Evolutionary conservation across 30 jellyfish, hydroid and myxozoan genomes (phyloP).

Genomic region (Aurelia coerulea): DNA sequence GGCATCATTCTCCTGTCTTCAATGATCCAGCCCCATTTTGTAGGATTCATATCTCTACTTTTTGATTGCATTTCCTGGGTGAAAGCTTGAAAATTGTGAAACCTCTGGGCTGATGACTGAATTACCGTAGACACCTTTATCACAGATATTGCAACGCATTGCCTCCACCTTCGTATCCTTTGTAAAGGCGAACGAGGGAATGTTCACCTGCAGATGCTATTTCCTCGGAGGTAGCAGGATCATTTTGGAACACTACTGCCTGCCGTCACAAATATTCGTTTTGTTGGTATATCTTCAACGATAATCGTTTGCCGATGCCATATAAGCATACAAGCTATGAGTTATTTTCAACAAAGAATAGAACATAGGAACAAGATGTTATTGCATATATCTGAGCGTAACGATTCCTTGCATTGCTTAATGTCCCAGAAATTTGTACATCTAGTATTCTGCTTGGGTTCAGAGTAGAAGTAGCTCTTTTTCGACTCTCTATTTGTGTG

Average conservation of each 20-base stretch:
- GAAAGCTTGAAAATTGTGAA: constrained; percentile 49
- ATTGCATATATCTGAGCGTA: background rate
- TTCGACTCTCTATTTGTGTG: background rate
- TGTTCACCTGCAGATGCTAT: background rate
- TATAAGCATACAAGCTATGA: constrained; percentile 17
- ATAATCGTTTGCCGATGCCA: constrained; percentile 32
- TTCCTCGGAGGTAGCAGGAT: too few species aligned
- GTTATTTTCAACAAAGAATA: background rate
- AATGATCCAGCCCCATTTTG: too few species aligned
- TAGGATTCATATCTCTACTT: constrained; percentile 52
- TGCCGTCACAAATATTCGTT: too few species aligned
- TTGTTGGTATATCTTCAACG: background rate
- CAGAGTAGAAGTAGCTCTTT: constrained; percentile 46
- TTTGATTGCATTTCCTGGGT: constrained; percentile 52
- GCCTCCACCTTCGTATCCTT: constrained; percentile 44
- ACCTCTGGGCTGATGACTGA: constrained; percentile 51
- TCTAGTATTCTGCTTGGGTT: constrained; percentile 50
- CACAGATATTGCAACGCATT: constrained; percentile 64
- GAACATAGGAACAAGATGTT: background rate
- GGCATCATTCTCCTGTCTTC: too few species aligned
- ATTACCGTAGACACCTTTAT: constrained; percentile 31
- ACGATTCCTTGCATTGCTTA: background rate
- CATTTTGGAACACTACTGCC: too few species aligned
- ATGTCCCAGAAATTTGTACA: constrained; percentile 38
- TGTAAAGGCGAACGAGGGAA: constrained; percentile 41